Percentiles rank a stretch among this genome's conserved stretches.
phyloP scores from a whole-genome alignment of 2,888 invertebrate species.

The Polylopha cassiicola region DNA sequence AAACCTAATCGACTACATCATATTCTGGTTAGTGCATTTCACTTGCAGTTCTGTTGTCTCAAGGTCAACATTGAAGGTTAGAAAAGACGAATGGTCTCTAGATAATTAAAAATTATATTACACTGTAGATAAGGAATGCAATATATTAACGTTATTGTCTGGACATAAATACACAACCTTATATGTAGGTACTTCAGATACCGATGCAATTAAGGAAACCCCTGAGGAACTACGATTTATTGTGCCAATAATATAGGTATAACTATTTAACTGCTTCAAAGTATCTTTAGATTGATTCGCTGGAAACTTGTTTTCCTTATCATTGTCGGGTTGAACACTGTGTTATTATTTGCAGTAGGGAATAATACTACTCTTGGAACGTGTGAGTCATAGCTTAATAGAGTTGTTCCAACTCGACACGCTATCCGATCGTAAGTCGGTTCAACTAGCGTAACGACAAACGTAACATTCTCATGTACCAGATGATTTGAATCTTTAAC shows the following conservation, averaged over 20 bases:
- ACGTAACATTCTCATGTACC: constrained; percentile 12
- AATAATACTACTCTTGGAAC: constrained; percentile 20
- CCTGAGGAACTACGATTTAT: too few species aligned
- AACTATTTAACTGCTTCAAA: too few species aligned
- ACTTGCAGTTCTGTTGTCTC: constrained; percentile 35
- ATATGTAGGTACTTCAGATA: too few species aligned
- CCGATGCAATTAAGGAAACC: too few species aligned
- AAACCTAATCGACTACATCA: constrained; percentile 31
- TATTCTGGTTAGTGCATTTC: constrained; percentile 35
- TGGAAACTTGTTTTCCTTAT: constrained; percentile 12
- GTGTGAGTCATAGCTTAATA: constrained; percentile 39
- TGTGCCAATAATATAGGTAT: too few species aligned
- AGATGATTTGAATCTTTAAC: too few species aligned
- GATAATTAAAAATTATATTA: constrained; percentile 20
- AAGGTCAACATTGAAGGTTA: constrained; percentile 55
- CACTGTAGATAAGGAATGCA: constrained; percentile 14
- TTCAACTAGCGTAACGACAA: constrained; percentile 13
- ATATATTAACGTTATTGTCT: constrained; percentile 16
- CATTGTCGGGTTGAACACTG: constrained; percentile 19
- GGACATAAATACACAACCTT: too few species aligned
- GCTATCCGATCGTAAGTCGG: constrained; percentile 29
- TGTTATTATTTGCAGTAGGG: constrained; percentile 4
- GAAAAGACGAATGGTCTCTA: constrained; percentile 34
- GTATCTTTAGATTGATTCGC: too few species aligned
- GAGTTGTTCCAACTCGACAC: constrained; percentile 39